Conservation (phyloP, 2,797 vertebrate genomes). For the Esox masquinongy region DNA sequence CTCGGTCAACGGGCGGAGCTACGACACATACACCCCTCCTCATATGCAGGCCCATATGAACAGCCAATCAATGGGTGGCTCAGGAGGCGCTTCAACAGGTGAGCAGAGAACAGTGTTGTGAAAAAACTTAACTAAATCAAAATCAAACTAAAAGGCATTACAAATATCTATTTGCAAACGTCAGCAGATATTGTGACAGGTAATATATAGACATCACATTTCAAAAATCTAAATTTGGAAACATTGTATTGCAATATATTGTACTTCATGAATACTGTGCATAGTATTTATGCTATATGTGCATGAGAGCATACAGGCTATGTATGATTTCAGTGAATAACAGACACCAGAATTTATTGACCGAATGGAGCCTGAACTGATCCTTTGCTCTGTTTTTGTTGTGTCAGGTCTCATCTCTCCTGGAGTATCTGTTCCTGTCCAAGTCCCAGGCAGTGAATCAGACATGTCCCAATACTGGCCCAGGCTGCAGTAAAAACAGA, state of each 20-base stretch:
- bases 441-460: slow-evolving; percentile 97
- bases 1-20: slow-evolving; percentile 91
- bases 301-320: no score
- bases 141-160: not conserved
- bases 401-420: slow-evolving; percentile 95
- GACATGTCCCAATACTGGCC: slow-evolving; percentile 99
- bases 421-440: slow-evolving; percentile 98
- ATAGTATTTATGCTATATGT: not conserved
- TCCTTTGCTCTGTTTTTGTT: slow-evolving; percentile 28
- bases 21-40: slow-evolving; percentile 94
- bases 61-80: slow-evolving; percentile 92
- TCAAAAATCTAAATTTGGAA: not conserved
- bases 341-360: not conserved
- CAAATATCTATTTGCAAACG: not conserved
- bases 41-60: slow-evolving; percentile 99
- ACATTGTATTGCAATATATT: no score
- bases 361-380: slow-evolving; percentile 15
- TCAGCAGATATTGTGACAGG: not conserved
- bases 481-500: slow-evolving; percentile 87
- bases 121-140: not conserved
- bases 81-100: slow-evolving; percentile 95
- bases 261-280: not conserved
- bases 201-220: not conserved
- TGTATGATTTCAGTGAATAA: not conserved
- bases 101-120: slow-evolving; percentile 40